Base-by-base conservation (phyloP, 2,113 vertebrate species). In the Fulica atra region DNA sequence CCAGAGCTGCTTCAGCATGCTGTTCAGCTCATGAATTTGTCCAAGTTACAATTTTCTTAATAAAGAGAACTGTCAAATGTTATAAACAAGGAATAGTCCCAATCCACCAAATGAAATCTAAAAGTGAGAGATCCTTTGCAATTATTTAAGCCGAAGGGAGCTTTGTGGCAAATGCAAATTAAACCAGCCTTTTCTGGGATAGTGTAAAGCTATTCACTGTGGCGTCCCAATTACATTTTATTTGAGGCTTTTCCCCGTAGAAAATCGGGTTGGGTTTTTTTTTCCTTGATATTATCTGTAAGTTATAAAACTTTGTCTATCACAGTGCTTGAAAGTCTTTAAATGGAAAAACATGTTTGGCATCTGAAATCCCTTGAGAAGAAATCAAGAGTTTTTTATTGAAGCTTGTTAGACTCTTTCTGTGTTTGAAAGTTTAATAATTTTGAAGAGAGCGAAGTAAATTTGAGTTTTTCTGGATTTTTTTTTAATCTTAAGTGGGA, bases 151-250 rank as follows among this genome's bases (percentile, higher is more conserved):
- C 89, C 5, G 0, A 96, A 94, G 80, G 90, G 83, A 91, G 88
- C 63, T 97, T 91, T 96, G 94, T 96, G 88, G 86, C 86, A 93
- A 92, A 96, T 94, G 94, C 93, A 96, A 91, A 94, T 96, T 92
- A 94, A 95, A 85, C 72, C 50, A 93, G 51, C 86, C 86, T 94
- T 96, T 95, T 85, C 68, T 94, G 74, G 71, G 36, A 68, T 92
- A 69, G 60, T 25, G 25, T 80, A 89, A 89, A 94, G 84, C 84
- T 97, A 89, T 89, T 91, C 83, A 93, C 89, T 92, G 63, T 92
- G 81, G 74, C 0, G 11, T 88, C 84, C 89, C 95, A 92, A 82
- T 96, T 97, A 91, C 91, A 71, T 89, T 96, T 92, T 95, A 91
- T 86, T 83, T 87, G 77, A 93, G 88, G 42, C 64, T 97, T 86